Evolutionary conservation across 2,888 invertebrate species (phyloP).

Genomic region (Prosopocoilus inquinatus): DNA sequence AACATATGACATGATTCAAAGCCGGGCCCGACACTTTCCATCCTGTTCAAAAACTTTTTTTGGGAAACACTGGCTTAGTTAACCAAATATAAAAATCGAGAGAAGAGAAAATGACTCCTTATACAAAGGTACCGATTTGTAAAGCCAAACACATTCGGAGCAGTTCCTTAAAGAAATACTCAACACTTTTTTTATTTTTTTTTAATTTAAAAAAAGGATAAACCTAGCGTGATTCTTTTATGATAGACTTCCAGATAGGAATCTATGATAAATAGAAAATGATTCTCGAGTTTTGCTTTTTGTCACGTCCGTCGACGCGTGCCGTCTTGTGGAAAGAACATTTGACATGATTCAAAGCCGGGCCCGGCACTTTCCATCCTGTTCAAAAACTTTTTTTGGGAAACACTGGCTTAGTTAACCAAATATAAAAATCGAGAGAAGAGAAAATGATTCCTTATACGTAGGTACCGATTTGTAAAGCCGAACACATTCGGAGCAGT

Average conservation of each 20-base stretch:
- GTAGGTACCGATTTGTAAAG: too few species aligned
- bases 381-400: background rate
- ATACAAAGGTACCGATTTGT: too few species aligned
- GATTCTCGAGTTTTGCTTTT: conserved; percentile 17
- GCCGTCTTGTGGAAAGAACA: conserved; percentile 4
- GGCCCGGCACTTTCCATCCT: conserved; percentile 10
- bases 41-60: background rate
- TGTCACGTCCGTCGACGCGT: conserved; percentile 8
- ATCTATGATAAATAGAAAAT: conserved; percentile 13
- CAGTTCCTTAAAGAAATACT: too few species aligned
- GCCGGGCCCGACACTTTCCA: conserved; percentile 3
- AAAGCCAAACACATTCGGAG: too few species aligned
- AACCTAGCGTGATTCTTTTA: too few species aligned
- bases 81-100: background rate
- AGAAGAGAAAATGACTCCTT: too few species aligned
- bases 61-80: conserved; percentile 1
- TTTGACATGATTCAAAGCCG: conserved; percentile 15
- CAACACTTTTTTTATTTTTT: too few species aligned
- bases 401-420: background rate
- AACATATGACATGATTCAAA: conserved; percentile 13
- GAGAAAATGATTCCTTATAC: too few species aligned
- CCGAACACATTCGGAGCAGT: too few species aligned
- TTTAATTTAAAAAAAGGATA: too few species aligned
- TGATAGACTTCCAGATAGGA: background rate
- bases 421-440: too few species aligned